phyloP scores from a whole-genome alignment of 2,888 invertebrate species.

The Prionchulus punctatus region DNA sequence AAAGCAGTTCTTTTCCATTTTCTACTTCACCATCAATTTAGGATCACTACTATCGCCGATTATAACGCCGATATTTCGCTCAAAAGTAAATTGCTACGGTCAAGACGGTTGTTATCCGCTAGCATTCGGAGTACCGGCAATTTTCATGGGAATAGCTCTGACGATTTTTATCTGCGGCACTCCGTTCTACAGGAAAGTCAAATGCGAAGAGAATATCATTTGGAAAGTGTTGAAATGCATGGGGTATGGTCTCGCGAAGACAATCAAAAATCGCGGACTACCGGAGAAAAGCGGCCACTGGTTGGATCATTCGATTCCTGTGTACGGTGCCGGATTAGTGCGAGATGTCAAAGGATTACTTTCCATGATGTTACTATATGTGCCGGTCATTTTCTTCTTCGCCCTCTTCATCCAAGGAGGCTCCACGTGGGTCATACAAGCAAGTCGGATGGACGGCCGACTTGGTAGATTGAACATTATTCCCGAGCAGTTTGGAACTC shows the following conservation, averaged over 20 bases:
- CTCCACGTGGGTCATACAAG: constrained; percentile 10
- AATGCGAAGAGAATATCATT: constrained; percentile 19
- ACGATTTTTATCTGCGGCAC: constrained; percentile 15
- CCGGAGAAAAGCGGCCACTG: background rate
- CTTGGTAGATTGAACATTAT: no score
- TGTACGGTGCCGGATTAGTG: constrained; percentile 43
- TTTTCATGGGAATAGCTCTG: constrained; percentile 21
- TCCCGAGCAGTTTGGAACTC: no score
- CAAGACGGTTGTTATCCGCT: constrained; percentile 27
- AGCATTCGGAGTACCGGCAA: constrained; percentile 23
- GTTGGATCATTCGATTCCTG: background rate
- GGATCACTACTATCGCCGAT: constrained; percentile 43
- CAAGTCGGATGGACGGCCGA: background rate
- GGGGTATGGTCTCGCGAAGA: constrained; percentile 13
- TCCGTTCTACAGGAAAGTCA: constrained; percentile 19
- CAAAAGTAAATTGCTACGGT: constrained; percentile 21
- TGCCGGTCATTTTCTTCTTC: constrained; percentile 41
- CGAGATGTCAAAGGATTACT: constrained; percentile 33
- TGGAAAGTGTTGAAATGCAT: constrained; percentile 16
- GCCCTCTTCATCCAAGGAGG: constrained; percentile 40
- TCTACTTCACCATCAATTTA: constrained; percentile 77
- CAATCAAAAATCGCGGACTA: background rate
- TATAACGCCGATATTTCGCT: constrained; percentile 27
- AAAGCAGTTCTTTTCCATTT: constrained; percentile 74
- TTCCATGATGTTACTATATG: constrained; percentile 34